A percentile compares a stretch with the other conserved stretches of the same genome.
These are phyloP conservation scores for Malacosoma neustria DNA, from an alignment of 2,888 invertebrate species.

Conservation along the genomic window DNA sequence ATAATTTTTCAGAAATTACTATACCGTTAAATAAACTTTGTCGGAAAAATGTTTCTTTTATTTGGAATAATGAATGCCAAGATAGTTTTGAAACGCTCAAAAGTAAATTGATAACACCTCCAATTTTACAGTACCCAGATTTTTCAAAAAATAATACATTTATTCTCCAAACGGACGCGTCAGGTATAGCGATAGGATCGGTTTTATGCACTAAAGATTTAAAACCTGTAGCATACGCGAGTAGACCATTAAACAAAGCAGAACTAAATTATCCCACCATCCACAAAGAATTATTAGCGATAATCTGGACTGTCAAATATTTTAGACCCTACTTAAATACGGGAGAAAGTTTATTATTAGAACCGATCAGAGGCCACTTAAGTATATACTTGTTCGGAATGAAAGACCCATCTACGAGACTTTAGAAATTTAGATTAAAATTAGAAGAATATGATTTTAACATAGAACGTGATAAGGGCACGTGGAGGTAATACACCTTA, in stretches of 20 bases:
- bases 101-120: background rate
- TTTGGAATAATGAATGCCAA: no score
- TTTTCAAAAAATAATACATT: slow-evolving; percentile 6
- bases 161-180: slow-evolving; percentile 9
- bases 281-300: slow-evolving; percentile 10
- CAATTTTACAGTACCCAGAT: slow-evolving; percentile 5
- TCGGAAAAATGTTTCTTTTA: background rate
- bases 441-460: slow-evolving; percentile 11
- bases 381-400: slow-evolving; percentile 9
- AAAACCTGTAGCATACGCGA: slow-evolving; percentile 8
- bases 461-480: no score
- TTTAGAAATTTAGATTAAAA: slow-evolving; percentile 8
- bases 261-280: slow-evolving; percentile 8
- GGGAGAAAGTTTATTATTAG: no score
- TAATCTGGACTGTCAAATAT: slow-evolving; percentile 11
- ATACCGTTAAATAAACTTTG: no score
- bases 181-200: slow-evolving; percentile 6
- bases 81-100: no score
- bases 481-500: no score
- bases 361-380: slow-evolving; percentile 10
- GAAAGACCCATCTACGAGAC: slow-evolving; percentile 9
- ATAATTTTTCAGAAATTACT: no score
- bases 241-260: slow-evolving; percentile 9
- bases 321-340: slow-evolving; percentile 13
- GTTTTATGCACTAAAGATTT: slow-evolving; percentile 7